These are phyloP conservation scores for Furnarius figulus DNA, from an alignment of 2,113 vertebrate species.

Conservation along the genomic window DNA sequence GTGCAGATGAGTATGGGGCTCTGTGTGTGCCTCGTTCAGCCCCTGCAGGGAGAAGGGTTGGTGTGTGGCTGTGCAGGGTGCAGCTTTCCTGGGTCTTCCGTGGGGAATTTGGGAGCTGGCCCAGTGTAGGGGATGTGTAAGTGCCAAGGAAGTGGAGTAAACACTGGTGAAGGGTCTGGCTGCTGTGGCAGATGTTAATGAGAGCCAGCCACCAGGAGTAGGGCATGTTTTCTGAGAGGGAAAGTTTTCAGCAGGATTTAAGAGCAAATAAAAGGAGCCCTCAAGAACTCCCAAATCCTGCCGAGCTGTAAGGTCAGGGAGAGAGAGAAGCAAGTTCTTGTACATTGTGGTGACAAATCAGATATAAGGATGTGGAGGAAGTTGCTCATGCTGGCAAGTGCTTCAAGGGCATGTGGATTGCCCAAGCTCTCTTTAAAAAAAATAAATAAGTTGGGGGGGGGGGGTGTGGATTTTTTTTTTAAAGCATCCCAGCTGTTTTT, in stretches of 20 bases:
- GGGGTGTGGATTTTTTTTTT: background rate
- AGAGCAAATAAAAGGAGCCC: background rate
- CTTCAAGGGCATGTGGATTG: background rate
- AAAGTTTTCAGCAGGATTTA: background rate
- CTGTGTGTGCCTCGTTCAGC: background rate
- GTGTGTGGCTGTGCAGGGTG: background rate
- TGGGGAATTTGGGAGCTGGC: fast-evolving
- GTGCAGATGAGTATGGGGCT: background rate
- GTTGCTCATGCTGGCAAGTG: background rate
- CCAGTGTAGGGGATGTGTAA: background rate
- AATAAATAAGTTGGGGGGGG: background rate
- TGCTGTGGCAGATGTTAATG: background rate
- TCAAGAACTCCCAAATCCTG: background rate
- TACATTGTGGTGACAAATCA: background rate
- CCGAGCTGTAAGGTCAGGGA: background rate
- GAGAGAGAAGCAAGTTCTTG: background rate
- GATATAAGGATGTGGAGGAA: background rate
- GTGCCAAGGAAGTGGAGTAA: background rate
- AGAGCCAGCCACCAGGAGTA: background rate
- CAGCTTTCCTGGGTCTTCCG: fast-evolving
- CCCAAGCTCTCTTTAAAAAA: background rate
- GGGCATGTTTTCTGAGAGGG: background rate
- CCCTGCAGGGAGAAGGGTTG: background rate
- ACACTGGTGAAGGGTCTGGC: background rate
- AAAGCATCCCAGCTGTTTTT: constrained; percentile 35